Base-by-base conservation (phyloP, 2,113 vertebrate genomes). In the Dendropsophus ebraccatus region DNA sequence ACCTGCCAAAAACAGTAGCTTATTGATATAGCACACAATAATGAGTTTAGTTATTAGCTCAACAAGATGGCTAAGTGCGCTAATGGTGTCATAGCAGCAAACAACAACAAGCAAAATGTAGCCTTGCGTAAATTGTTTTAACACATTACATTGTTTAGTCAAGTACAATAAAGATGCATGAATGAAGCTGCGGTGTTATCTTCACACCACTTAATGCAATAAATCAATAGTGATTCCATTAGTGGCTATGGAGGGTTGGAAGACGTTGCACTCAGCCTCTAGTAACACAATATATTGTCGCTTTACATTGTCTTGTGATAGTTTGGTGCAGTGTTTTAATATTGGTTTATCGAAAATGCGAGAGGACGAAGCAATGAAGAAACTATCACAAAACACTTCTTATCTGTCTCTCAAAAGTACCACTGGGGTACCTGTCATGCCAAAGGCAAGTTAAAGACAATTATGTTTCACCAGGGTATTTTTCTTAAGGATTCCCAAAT, bases 171-270 rank as follows among this genome's bases (percentile, higher is more conserved):
- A 65, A 30, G 62, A 65, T 65, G 62, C 28, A 30, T 16, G 28
- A 65, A 32, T 16, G 62, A 16, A 62, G n/a, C 58, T 14, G 1
- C 4, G 62, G 13, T 30, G 25, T 65, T 65, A 65, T 65, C 62
- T 65, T 65, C 62, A 65, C 28, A 65, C 62, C 62, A 65, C 25
- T 30, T 65, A 30, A 65, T 65, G 25, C 62, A 65, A 65, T 65
- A 65, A 65, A 65, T 65, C 62, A 16, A 65, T 65, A 32, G 62
- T 65, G 25, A 65, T 65, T 65, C 5, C 62, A 17, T 65, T 32
- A 30, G 25, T 30, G 8, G 8, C 21, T 58, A 2, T n/a, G 21
- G 21, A 58, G 28, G 62, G 62, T 30, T 32, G 62, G 28, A 5
- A 32, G 28, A 30, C 11, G 16, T 65, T 32, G 12, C 62, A 17